Percentiles rank a stretch among this genome's conserved stretches.
phyloP scores from a whole-genome alignment of 2,113 vertebrate genomes.

The Ammodytes marinus region DNA sequence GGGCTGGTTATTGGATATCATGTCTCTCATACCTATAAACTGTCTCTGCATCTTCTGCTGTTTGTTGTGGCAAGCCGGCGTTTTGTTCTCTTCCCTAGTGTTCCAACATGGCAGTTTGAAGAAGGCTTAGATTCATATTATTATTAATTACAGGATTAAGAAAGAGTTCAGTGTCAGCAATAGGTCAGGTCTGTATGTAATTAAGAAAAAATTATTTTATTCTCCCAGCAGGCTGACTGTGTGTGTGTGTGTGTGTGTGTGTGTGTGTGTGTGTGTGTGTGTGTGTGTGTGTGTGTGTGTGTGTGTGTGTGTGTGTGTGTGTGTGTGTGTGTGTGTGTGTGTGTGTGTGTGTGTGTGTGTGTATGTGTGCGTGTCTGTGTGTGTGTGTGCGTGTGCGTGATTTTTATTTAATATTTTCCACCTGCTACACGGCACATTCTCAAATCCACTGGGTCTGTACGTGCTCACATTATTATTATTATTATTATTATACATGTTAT shows the following conservation, averaged over 20 bases:
- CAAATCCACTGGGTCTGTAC: constrained; percentile 4
- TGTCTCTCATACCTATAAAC: not conserved
- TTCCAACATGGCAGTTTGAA: not conserved
- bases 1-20: constrained; percentile 23
- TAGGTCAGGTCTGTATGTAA: not conserved
- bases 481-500: constrained; percentile 16
- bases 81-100: not conserved
- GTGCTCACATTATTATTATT: not conserved
- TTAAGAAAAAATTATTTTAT: not conserved
- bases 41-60: not conserved
- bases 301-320: too few relatives aligned
- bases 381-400: not conserved
- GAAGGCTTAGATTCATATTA: not conserved
- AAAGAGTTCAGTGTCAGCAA: not conserved
- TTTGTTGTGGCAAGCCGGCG: not conserved
- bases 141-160: not conserved
- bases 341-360: too few relatives aligned
- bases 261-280: too few relatives aligned
- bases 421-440: not conserved
- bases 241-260: too few relatives aligned
- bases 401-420: not conserved
- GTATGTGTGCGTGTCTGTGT: too few relatives aligned
- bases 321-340: too few relatives aligned
- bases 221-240: not conserved
- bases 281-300: too few relatives aligned